A percentile compares a stretch with the other conserved stretches of the same genome.
Conservation (phyloP, 2,888 invertebrate genomes). For the Agrypnus murinus region DNA sequence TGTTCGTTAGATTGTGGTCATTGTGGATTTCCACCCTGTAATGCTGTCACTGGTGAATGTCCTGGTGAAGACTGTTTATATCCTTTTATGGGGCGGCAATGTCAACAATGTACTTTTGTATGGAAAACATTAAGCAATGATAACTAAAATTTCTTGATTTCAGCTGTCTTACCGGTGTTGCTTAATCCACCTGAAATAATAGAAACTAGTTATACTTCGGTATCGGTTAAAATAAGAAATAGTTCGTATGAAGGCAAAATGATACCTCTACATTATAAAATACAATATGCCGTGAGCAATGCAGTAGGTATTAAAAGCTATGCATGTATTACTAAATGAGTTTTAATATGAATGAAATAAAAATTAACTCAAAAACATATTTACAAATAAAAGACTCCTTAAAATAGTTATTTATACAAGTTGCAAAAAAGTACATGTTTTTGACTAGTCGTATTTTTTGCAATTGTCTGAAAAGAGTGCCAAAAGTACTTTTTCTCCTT, state of each 20-base stretch:
- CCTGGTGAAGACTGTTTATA: not conserved
- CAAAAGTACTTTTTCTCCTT: no score
- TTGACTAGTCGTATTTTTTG: no score
- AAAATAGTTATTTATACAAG: no score
- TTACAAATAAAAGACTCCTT: no score
- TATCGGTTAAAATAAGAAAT: constrained; percentile 36
- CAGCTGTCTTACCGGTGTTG: constrained; percentile 39
- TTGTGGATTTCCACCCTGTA: constrained; percentile 24
- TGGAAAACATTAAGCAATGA: no score
- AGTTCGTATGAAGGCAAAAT: constrained; percentile 19
- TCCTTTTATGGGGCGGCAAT: constrained; percentile 11
- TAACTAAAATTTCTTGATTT: not conserved
- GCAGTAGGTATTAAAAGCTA: no score
- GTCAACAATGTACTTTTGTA: constrained; percentile 29
- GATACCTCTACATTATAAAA: constrained; percentile 25
- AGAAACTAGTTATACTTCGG: not conserved
- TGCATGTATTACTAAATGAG: no score
- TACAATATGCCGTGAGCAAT: constrained; percentile 44
- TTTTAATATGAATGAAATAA: no score
- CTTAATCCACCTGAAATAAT: constrained; percentile 33
- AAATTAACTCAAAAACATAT: no score
- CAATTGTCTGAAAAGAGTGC: no score
- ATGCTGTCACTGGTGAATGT: constrained; percentile 31
- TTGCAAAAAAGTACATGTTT: no score
- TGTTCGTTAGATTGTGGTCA: constrained; percentile 41